Evolutionary conservation across 1,140 invertebrate species (phyloP).

Genomic region (Pseudoatta argentina): DNA sequence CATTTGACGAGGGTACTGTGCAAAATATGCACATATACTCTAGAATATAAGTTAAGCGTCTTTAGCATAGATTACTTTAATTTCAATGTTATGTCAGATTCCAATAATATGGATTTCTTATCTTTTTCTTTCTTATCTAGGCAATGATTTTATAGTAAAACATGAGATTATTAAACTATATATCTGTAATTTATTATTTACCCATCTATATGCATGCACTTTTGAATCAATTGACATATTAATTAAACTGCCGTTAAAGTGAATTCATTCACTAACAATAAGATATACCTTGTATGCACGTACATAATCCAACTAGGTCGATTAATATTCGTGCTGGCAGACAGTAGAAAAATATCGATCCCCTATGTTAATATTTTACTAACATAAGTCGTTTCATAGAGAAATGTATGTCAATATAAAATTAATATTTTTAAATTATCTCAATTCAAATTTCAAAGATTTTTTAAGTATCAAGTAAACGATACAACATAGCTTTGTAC

Average conservation of each 20-base stretch:
- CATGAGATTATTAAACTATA: not conserved
- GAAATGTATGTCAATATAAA: slow-evolving; percentile 26
- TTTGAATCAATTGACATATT: slow-evolving; percentile 9
- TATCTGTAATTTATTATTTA: not conserved
- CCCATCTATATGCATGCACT: not conserved
- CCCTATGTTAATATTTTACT: slow-evolving; percentile 20
- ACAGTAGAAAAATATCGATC: slow-evolving; percentile 47
- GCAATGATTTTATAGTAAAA: not conserved
- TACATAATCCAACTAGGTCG: slow-evolving; percentile 11
- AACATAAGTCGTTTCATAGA: not conserved
- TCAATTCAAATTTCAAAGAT: not conserved
- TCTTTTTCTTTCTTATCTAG: not conserved
- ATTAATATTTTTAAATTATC: slow-evolving; percentile 1
- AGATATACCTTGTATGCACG: not conserved
- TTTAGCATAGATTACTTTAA: not conserved
- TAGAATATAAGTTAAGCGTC: not conserved
- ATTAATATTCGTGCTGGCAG: slow-evolving; percentile 49
- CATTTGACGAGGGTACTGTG: not conserved
- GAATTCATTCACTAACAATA: not conserved
- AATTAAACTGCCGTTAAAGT: not conserved
- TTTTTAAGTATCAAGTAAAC: not conserved
- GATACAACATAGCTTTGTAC: not conserved
- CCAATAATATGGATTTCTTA: not conserved
- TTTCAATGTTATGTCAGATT: not conserved
- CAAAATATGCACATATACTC: not conserved